Percentiles rank a stretch among this genome's conserved stretches.
phyloP scores from a whole-genome alignment of 2,888 invertebrate genomes.

The Hypercompe scribonia region DNA sequence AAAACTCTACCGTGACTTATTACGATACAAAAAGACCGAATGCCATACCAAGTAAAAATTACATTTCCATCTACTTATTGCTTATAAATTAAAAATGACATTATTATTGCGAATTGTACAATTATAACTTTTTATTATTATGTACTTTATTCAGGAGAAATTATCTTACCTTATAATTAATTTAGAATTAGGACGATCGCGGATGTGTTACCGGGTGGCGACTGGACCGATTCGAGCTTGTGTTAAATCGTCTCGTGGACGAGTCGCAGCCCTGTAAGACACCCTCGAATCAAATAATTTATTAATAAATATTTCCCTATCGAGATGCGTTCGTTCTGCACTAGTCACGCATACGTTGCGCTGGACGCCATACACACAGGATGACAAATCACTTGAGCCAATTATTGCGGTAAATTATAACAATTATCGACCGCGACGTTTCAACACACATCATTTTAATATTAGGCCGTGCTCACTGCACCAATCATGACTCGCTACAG shows the following conservation, averaged over 20 bases:
- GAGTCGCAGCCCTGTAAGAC: slow-evolving; percentile 34
- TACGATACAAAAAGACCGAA: slow-evolving; percentile 48
- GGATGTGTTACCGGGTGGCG: slow-evolving; percentile 39
- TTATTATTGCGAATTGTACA: slow-evolving; percentile 55
- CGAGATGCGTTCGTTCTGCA: slow-evolving; percentile 31
- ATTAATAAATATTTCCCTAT: slow-evolving; percentile 37
- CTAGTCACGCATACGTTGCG: slow-evolving; percentile 22
- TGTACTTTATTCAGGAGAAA: slow-evolving; percentile 45
- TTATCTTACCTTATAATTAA: slow-evolving; percentile 55
- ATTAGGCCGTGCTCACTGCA: slow-evolving; percentile 74
- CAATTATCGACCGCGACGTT: slow-evolving; percentile 58
- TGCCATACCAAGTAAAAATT: slow-evolving; percentile 48
- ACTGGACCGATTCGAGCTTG: slow-evolving; percentile 17
- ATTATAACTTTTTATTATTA: slow-evolving; percentile 45
- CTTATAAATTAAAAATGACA: slow-evolving; percentile 53
- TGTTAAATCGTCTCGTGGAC: slow-evolving; percentile 5
- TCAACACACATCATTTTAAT: slow-evolving; percentile 53
- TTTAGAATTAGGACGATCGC: slow-evolving; percentile 53
- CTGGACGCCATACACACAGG: slow-evolving; percentile 37
- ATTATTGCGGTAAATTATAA: slow-evolving; percentile 61
- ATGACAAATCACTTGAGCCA: slow-evolving; percentile 52
- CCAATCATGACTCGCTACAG: slow-evolving; percentile 71
- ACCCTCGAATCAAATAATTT: slow-evolving; percentile 45
- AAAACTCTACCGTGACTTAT: slow-evolving; percentile 52
- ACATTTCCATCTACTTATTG: slow-evolving; percentile 50